Percentiles rank a stretch among this genome's conserved stretches.
Evolutionary conservation across 2,113 vertebrate species (phyloP).

Genomic region (Sterrhoptilus dennistouni): DNA sequence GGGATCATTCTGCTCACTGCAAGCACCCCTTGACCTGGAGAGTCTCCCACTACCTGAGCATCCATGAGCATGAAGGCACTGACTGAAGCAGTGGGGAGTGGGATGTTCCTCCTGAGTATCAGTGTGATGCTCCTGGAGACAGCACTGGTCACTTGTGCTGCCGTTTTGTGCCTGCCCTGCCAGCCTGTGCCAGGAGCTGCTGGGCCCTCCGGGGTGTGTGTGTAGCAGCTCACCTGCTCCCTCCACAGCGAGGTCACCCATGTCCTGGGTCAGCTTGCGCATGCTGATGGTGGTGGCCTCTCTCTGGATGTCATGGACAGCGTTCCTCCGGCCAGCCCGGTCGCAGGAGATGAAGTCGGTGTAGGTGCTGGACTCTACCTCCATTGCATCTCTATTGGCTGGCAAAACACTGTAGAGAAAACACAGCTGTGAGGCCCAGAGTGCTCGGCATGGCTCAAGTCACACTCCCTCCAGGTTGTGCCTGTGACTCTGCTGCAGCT

Average conservation of each 20-base stretch:
- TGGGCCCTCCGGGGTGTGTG: background rate
- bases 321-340: slow-evolving; percentile 93
- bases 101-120: background rate
- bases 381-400: slow-evolving; percentile 87
- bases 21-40: rapidly evolving
- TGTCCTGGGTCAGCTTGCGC: slow-evolving; percentile 85
- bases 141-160: background rate
- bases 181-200: background rate
- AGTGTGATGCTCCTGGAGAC: background rate
- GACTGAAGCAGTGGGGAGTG: background rate
- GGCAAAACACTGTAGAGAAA: slow-evolving; percentile 69
- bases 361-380: slow-evolving; percentile 93
- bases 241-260: slow-evolving; percentile 72
- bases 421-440: background rate
- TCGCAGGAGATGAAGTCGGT: slow-evolving; percentile 94
- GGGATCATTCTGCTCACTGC: background rate
- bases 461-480: background rate
- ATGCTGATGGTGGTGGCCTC: slow-evolving; percentile 78
- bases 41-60: background rate
- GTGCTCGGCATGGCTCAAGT: background rate
- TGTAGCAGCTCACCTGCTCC: slow-evolving; percentile 67
- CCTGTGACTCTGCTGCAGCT: background rate
- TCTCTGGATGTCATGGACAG: slow-evolving; percentile 88
- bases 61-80: background rate
- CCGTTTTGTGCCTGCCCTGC: rapidly evolving